A percentile compares a stretch with the other conserved stretches of the same genome.
Conservation (phyloP, 2,888 invertebrate species). For the Tachystola acroxantha region DNA sequence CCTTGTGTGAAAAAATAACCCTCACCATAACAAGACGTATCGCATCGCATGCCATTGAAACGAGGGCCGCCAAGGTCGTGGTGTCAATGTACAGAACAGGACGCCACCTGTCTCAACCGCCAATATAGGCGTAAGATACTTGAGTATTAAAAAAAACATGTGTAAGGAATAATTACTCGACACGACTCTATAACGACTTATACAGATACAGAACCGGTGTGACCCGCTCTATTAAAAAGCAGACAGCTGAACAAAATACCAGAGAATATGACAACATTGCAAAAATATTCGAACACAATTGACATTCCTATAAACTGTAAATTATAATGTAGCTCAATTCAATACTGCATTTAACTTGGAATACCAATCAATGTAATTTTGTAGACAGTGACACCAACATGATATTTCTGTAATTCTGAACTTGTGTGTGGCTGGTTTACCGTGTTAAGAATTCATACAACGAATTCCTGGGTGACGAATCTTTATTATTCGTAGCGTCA, state of each 20-base stretch:
- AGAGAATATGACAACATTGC: not conserved
- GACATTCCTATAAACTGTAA: no score
- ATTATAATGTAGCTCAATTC: no score
- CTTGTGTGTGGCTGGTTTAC: constrained; percentile 22
- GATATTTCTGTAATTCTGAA: no score
- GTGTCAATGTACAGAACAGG: constrained; percentile 66
- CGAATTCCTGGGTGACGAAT: constrained; percentile 23
- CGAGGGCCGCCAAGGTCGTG: constrained; percentile 59
- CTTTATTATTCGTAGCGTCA: constrained; percentile 30
- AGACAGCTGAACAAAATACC: not conserved
- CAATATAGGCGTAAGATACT: constrained; percentile 27
- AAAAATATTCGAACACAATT: not conserved
- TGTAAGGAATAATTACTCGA: constrained; percentile 42
- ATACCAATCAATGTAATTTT: no score
- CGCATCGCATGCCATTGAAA: constrained; percentile 58
- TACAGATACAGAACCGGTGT: constrained; percentile 18
- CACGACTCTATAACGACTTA: constrained; percentile 23
- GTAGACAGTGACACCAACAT: no score
- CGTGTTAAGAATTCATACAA: constrained; percentile 28
- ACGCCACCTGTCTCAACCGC: constrained; percentile 63
- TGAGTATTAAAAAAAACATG: constrained; percentile 21
- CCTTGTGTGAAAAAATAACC: constrained; percentile 57
- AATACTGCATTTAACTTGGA: no score
- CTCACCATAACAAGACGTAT: constrained; percentile 39
- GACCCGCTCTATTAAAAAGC: not conserved